Evolutionary conservation across 2,113 vertebrate species (phyloP), one percentile per base, ranked within the genome.

Genomic region (Vireo altiloquus): DNA sequence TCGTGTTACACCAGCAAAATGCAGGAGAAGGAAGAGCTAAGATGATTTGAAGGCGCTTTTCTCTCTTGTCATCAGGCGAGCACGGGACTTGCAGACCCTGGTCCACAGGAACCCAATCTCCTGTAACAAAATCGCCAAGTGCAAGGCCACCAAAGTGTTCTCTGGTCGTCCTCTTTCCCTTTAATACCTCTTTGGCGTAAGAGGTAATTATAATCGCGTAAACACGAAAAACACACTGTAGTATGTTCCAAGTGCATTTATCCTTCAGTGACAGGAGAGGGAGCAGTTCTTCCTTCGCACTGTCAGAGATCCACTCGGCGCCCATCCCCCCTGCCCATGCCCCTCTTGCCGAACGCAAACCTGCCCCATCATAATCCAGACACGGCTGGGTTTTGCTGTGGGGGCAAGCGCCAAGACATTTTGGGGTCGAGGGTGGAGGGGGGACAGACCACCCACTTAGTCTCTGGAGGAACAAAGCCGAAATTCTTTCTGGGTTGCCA

Each of bases 401-500:
- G 89, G 61, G 66, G 77, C 56, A 92, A 94, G 79, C 2, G 2
- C 71, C 76, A 91, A 75, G 77, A 82, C 74, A 64, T 93, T 94
- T 92, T 87, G 92, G 93, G 82, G 82, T 82, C 22, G 64, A 77
- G 65, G 83, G 72, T 66, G 86, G 80, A 65, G 76, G 64, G 65
- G 71, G 69, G 31, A 94, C 10, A 30, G 98, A 98, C 98, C 98
- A 98, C 98, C 98, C 98, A 98, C 97, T 95, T 97, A 1, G 98
- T 92, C 93, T 90, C 91, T n/a, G 54, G 82, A 66, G 90, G 66
- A 97, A 92, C 95, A 95, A 96, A 92, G 93, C 80, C 93, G 84
- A 97, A 96, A 97, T 97, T 97, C 96, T 98, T 98, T 97, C 88
- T 95, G 90, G 68, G 63, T 89, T 97, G 89, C 78, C 82, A 82